phyloP scores from a whole-genome alignment of 2,888 invertebrate genomes.

The Caenorhabditis drosophilae region DNA sequence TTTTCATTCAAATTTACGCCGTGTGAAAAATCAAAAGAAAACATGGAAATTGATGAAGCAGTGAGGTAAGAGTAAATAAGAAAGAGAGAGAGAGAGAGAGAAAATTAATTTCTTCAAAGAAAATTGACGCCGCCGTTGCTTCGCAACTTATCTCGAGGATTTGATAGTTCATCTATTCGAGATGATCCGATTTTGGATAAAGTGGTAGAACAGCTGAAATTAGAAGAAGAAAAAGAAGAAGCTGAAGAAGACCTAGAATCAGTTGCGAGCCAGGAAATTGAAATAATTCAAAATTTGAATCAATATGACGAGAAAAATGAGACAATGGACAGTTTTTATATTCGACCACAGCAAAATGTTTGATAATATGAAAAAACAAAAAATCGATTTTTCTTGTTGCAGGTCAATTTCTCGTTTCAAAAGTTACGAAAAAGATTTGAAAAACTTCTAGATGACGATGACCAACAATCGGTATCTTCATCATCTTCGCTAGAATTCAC shows the following conservation, averaged over 20 bases:
- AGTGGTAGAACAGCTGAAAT: not conserved
- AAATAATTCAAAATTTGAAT: not conserved
- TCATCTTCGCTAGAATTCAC: constrained; percentile 1
- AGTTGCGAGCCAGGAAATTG: constrained; percentile 1
- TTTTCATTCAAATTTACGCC: constrained; percentile 34
- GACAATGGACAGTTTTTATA: not conserved
- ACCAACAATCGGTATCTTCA: not conserved
- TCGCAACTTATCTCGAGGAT: not conserved
- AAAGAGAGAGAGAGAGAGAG: too few species aligned
- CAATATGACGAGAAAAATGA: not conserved
- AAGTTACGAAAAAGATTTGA: constrained; percentile 8
- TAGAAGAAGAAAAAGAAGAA: not conserved
- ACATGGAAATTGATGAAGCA: too few species aligned
- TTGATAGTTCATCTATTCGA: not conserved
- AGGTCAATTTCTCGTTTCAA: constrained; percentile 29
- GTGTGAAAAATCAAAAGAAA: constrained; percentile 2
- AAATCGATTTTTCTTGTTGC: not conserved
- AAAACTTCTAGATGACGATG: not conserved
- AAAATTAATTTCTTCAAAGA: too few species aligned
- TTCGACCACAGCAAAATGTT: constrained; percentile 25
- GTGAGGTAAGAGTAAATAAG: too few species aligned
- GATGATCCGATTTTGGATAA: constrained; percentile 6
- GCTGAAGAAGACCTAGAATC: not conserved
- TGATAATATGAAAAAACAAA: too few species aligned
- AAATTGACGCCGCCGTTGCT: not conserved